A percentile compares a stretch with the other conserved stretches of the same genome.
These are phyloP conservation scores for Cremastobaeus sp. DNA, from an alignment of 2,888 invertebrate genomes.

Conservation along the genomic window DNA sequence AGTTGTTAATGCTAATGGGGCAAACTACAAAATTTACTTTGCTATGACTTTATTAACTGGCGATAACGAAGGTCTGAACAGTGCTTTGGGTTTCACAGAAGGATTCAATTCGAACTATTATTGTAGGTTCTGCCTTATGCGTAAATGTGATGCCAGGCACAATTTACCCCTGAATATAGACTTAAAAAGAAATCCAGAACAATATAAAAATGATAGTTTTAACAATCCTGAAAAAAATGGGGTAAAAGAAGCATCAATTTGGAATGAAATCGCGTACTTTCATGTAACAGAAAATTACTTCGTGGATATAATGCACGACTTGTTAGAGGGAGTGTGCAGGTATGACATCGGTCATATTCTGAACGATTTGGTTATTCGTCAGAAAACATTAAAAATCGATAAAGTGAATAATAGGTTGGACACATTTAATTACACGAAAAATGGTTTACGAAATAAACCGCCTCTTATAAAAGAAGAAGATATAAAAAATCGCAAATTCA, in stretches of 20 bases:
- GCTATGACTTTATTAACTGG: constrained; percentile 12
- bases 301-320: constrained; percentile 50
- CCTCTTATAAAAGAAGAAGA: constrained; percentile 3
- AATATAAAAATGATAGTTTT: constrained; percentile 26
- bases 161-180: neutral
- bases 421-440: constrained; percentile 28
- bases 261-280: constrained; percentile 35
- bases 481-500: neutral
- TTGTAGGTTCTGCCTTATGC: constrained; percentile 13
- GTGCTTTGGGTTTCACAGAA: constrained; percentile 4
- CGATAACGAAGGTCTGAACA: constrained; percentile 15
- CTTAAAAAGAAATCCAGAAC: neutral
- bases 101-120: constrained; percentile 6
- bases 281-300: constrained; percentile 45
- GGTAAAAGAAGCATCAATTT: neutral
- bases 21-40: constrained; percentile 5
- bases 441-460: constrained; percentile 23
- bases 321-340: constrained; percentile 10
- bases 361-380: neutral
- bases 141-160: neutral
- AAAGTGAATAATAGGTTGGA: too few species aligned
- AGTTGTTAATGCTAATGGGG: neutral
- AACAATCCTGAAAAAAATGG: neutral
- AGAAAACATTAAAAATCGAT: too few species aligned
- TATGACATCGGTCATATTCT: constrained; percentile 15